Percentiles rank a stretch among this genome's conserved stretches.
Conservation (phyloP, 2,113 vertebrate species). For the Leucoraja erinaceus region DNA sequence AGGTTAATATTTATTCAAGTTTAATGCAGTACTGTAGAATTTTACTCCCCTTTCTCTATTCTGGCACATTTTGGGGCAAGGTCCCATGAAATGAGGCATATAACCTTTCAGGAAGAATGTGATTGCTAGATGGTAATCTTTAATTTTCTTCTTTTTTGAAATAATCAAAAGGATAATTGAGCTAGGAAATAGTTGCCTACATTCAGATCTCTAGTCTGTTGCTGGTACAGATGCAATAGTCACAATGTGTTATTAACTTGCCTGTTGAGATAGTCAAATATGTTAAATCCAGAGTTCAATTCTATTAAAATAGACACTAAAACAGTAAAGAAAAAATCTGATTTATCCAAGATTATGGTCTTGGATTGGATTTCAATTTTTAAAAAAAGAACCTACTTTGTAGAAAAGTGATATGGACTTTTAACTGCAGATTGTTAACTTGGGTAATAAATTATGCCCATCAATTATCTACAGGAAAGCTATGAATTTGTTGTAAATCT, state of each 20-base stretch:
- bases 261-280: background rate
- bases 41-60: slow-evolving; percentile 10
- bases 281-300: background rate
- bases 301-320: slow-evolving; percentile 34
- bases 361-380: background rate
- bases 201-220: background rate
- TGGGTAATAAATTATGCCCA: background rate
- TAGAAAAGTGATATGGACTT: background rate
- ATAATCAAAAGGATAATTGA: slow-evolving; percentile 17
- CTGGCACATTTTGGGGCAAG: background rate
- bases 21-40: background rate
- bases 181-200: background rate
- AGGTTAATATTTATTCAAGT: slow-evolving; percentile 15
- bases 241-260: background rate
- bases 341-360: background rate
- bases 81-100: background rate
- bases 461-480: background rate
- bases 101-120: background rate
- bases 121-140: background rate
- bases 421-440: slow-evolving; percentile 9
- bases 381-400: background rate
- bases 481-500: background rate
- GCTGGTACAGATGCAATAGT: slow-evolving; percentile 30
- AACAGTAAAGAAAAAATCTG: background rate
- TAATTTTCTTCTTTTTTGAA: background rate